phyloP scores from a whole-genome alignment of 2,113 vertebrate species.

The Corythaixoides concolor region DNA sequence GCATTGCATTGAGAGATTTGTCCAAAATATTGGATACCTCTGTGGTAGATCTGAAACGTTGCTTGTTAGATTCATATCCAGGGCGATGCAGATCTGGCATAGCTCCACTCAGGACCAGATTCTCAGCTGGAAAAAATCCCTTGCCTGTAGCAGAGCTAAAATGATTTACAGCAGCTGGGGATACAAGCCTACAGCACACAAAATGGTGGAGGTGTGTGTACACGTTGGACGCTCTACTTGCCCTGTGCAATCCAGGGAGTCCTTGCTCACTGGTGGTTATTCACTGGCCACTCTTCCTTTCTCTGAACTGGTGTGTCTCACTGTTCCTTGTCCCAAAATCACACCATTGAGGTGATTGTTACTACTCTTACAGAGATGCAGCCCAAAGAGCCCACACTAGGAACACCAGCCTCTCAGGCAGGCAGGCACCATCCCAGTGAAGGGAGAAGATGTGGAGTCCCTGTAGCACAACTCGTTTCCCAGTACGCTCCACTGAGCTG shows the following conservation, averaged over 20 bases:
- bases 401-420: neutral
- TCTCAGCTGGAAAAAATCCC: neutral
- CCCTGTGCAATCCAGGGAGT: neutral
- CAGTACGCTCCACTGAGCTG: neutral
- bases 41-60: neutral
- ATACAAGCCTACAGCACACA: neutral
- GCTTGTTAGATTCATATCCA: neutral
- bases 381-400: neutral
- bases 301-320: neutral
- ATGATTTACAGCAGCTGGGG: neutral
- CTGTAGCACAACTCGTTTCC: neutral
- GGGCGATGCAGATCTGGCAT: neutral
- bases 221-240: neutral
- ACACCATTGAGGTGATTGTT: neutral
- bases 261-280: neutral
- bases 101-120: neutral
- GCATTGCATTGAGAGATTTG: neutral
- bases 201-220: neutral
- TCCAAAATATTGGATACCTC: neutral
- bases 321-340: fast-evolving
- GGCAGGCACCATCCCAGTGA: neutral
- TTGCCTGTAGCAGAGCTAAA: neutral
- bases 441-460: neutral
- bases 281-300: neutral
- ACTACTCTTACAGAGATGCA: neutral